These are phyloP conservation scores for Ahaetulla prasina DNA, from an alignment of 2,113 vertebrate genomes.

Conservation along the genomic window DNA sequence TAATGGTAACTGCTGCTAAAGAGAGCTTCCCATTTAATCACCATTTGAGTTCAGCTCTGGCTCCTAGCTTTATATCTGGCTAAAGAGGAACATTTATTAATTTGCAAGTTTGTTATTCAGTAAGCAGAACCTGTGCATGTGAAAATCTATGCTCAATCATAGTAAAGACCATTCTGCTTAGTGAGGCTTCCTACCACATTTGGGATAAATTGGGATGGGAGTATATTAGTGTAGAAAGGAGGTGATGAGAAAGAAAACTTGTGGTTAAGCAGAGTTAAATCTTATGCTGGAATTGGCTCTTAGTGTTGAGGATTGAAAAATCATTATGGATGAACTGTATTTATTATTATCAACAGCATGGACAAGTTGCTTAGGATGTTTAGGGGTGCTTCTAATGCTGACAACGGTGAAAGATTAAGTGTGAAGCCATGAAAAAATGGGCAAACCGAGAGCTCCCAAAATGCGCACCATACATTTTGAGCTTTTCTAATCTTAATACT, in stretches of 20 bases:
- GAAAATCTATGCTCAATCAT: background rate
- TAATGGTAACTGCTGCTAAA: background rate
- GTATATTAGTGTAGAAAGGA: background rate
- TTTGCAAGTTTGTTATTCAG: background rate
- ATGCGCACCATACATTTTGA: background rate
- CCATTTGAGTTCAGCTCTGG: background rate
- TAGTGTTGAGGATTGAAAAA: background rate
- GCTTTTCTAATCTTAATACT: slow-evolving; percentile 21
- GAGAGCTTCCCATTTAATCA: background rate
- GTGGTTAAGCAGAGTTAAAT: background rate
- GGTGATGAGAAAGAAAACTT: background rate
- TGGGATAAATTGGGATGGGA: background rate
- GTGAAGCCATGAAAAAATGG: background rate
- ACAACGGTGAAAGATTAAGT: background rate
- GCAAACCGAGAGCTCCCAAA: background rate
- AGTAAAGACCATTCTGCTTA: background rate
- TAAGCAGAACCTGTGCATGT: background rate
- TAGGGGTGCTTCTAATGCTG: background rate
- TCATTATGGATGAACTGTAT: background rate
- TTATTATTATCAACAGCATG: background rate
- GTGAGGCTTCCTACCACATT: background rate
- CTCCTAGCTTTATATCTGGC: background rate
- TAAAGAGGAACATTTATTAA: background rate
- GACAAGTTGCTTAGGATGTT: background rate
- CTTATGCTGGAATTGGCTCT: background rate